Percentiles rank a stretch among this genome's conserved stretches.
phyloP scores from a whole-genome alignment of 2,888 invertebrate species.

The Malthinus flaveolus region DNA sequence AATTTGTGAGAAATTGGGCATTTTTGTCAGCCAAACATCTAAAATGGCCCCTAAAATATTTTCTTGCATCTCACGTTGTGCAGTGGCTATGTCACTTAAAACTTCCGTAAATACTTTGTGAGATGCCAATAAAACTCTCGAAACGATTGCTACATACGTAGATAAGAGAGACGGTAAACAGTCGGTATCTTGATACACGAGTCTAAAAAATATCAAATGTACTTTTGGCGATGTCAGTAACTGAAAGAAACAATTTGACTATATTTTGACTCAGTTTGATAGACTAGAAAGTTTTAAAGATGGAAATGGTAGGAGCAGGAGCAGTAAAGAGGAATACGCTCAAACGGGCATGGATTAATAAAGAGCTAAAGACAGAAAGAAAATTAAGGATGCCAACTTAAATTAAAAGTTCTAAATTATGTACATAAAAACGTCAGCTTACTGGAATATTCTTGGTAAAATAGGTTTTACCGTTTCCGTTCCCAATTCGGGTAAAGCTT shows the following conservation, averaged over 20 bases:
- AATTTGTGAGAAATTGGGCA: constrained; percentile 75
- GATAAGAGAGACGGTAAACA: constrained; percentile 71
- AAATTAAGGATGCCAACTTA: no score
- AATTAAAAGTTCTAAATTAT: no score
- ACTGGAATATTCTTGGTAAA: constrained; percentile 64
- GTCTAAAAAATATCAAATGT: constrained; percentile 53
- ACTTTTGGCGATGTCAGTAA: not conserved
- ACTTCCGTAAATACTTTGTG: constrained; percentile 67
- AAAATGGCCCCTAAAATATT: constrained; percentile 72
- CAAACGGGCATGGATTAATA: no score
- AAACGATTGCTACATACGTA: constrained; percentile 76
- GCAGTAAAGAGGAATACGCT: no score
- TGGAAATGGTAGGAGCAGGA: no score
- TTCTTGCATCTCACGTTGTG: constrained; percentile 59
- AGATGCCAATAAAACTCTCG: constrained; percentile 75
- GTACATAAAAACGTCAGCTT: no score
- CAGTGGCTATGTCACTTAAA: constrained; percentile 56
- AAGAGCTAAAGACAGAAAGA: no score
- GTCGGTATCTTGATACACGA: constrained; percentile 70
- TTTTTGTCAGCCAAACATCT: constrained; percentile 78
- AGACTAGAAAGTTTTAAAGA: no score
- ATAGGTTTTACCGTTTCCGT: constrained; percentile 70
- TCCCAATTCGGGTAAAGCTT: constrained; percentile 73
- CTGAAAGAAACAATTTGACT: constrained; percentile 5
- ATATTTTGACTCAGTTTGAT: no score